Percentiles rank a stretch among this genome's conserved stretches.
These are phyloP conservation scores for Chaunax sp. DNA, from an alignment of 2,797 vertebrate species.

Conservation along the genomic window DNA sequence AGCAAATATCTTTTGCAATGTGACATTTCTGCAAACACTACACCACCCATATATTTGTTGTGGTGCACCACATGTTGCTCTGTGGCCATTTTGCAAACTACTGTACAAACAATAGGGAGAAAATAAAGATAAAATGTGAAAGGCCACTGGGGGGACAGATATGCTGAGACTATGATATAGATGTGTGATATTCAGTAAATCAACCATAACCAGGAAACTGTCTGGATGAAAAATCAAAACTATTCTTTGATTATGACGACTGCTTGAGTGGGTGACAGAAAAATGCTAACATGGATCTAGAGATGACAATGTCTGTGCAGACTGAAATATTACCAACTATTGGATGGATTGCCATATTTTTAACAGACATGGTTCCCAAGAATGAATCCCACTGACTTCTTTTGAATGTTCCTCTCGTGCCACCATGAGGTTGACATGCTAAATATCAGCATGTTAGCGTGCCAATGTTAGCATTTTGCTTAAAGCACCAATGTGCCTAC, in stretches of 20 bases:
- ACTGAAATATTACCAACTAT: background rate
- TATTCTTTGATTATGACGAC: too few species aligned
- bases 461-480: too few species aligned
- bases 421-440: too few species aligned
- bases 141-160: slow-evolving; percentile 42
- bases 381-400: too few species aligned
- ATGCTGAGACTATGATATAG: slow-evolving; percentile 6
- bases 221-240: background rate
- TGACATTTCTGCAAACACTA: slow-evolving; percentile 22
- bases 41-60: background rate
- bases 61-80: background rate
- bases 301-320: background rate
- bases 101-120: background rate
- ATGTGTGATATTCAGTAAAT: slow-evolving; percentile 5
- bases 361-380: too few species aligned
- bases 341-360: too few species aligned
- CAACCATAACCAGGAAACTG: background rate
- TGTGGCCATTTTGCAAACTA: background rate
- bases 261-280: too few species aligned
- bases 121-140: slow-evolving; percentile 33
- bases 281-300: background rate
- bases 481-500: background rate
- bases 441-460: too few species aligned
- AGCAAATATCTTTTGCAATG: slow-evolving; percentile 13
- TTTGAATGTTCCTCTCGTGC: too few species aligned